phyloP scores from a whole-genome alignment of 2,113 vertebrate species.

The Dasyurus viverrinus region DNA sequence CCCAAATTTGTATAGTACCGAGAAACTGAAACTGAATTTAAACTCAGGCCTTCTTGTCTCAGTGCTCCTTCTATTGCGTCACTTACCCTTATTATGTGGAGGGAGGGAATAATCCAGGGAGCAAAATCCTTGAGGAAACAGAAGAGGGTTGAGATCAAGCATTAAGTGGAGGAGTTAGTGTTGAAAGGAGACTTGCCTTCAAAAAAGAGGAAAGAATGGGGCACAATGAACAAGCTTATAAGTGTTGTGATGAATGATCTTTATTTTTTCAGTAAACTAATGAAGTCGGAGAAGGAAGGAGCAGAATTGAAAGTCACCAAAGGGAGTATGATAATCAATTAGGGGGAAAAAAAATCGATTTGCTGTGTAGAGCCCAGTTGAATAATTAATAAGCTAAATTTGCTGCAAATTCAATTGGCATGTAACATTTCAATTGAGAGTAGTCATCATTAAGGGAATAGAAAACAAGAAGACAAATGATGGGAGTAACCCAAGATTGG shows the following conservation, averaged over 20 bases:
- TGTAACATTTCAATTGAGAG: not conserved
- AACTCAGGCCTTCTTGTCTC: not conserved
- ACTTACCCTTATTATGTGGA: not conserved
- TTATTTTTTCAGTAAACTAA: not conserved
- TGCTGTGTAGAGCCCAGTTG: not conserved
- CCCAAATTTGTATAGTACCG: no score
- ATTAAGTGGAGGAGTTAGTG: not conserved
- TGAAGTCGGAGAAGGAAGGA: not conserved
- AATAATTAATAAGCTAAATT: not conserved
- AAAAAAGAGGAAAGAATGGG: not conserved
- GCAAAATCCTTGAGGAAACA: not conserved
- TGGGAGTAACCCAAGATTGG: not conserved
- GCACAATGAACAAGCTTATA: not conserved
- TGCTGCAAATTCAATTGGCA: not conserved
- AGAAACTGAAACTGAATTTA: not conserved
- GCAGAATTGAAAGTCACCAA: not conserved
- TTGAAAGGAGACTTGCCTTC: not conserved
- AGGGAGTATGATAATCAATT: no score
- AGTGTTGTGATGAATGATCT: not conserved
- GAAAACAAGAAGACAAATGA: not conserved
- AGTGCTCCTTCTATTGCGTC: not conserved
- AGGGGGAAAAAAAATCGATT: not conserved
- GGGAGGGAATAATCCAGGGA: not conserved
- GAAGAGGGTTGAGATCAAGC: not conserved
- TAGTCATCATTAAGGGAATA: not conserved